Evolutionary conservation across 37 sponge, comb jelly and placozoan species (phyloP).

Genomic region (Haliclona indistincta): DNA sequence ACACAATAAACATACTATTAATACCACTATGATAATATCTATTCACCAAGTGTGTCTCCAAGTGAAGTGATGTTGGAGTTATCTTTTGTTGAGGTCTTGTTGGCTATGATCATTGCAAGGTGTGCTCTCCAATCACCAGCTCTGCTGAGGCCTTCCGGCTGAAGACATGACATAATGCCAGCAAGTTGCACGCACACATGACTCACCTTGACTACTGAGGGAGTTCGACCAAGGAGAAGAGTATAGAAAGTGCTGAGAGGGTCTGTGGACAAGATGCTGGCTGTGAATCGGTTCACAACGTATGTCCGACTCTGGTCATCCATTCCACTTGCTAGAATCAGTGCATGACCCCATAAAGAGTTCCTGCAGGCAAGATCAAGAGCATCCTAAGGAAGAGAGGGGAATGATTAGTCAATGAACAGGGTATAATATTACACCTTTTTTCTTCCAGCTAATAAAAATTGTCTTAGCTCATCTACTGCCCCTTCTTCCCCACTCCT

Average conservation of each 20-base stretch:
- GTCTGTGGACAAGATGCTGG: conserved; percentile 64
- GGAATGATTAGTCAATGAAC: not conserved
- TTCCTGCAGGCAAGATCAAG: conserved; percentile 54
- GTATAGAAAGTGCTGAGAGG: conserved; percentile 84
- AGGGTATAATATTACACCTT: conserved; percentile 45
- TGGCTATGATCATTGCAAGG: conserved; percentile 76
- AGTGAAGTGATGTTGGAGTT: conserved; percentile 40
- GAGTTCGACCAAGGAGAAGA: conserved; percentile 64
- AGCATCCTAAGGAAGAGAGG: conserved; percentile 41
- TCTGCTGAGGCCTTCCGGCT: conserved; percentile 66
- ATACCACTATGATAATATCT: not conserved
- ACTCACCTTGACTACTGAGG: conserved; percentile 38
- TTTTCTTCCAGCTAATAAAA: conserved; percentile 64
- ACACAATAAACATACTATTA: not conserved
- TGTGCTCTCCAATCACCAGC: conserved; percentile 80
- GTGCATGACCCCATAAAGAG: conserved; percentile 77
- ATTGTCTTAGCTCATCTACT: conserved; percentile 45
- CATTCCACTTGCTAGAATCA: conserved; percentile 75
- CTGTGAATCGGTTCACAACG: conserved; percentile 81
- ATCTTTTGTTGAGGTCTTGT: conserved; percentile 31
- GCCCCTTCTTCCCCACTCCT: conserved; percentile 17
- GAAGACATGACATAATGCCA: conserved; percentile 3
- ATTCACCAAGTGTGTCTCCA: conserved; percentile 62
- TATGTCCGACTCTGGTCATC: conserved; percentile 82
- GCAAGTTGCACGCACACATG: not conserved